Percentiles rank a stretch among this genome's conserved stretches.
phyloP scores from a whole-genome alignment of 2,888 invertebrate genomes.

The Lordiphosa fenestrarum region DNA sequence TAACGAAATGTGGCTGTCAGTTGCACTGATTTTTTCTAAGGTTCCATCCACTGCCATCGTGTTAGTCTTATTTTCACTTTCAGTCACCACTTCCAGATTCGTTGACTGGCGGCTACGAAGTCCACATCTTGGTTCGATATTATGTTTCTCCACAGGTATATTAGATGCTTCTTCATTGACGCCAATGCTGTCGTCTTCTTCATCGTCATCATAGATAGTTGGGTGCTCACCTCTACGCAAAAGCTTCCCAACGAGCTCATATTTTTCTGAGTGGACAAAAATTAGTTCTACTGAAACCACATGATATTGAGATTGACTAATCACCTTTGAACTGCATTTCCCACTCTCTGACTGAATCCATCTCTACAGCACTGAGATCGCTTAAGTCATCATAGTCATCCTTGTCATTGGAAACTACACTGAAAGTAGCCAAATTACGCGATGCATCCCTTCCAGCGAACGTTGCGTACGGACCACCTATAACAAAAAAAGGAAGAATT shows the following conservation, averaged over 20 bases:
- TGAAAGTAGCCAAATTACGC: constrained; percentile 95
- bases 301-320: not conserved
- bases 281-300: not conserved
- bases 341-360: constrained; percentile 98
- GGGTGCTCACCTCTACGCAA: constrained; percentile 95
- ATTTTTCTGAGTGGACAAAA: constrained; percentile 83
- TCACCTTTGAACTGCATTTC: constrained; percentile 94
- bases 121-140: not conserved
- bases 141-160: not conserved
- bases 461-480: constrained; percentile 92
- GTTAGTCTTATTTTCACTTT: not conserved
- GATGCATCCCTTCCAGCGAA: constrained; percentile 98
- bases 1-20: constrained; percentile 3
- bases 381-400: constrained; percentile 97
- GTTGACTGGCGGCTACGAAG: constrained; percentile 13
- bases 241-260: constrained; percentile 93
- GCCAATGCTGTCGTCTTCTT: constrained; percentile 25
- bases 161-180: constrained; percentile 15
- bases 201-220: constrained; percentile 86
- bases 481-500: not conserved
- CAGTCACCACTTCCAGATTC: constrained; percentile 4
- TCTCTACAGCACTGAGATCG: constrained; percentile 94
- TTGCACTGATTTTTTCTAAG: constrained; percentile 6
- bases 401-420: constrained; percentile 88
- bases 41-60: constrained; percentile 1